Conservation (phyloP, 2,797 vertebrate species). For the Chlorospingus semifuscus region DNA sequence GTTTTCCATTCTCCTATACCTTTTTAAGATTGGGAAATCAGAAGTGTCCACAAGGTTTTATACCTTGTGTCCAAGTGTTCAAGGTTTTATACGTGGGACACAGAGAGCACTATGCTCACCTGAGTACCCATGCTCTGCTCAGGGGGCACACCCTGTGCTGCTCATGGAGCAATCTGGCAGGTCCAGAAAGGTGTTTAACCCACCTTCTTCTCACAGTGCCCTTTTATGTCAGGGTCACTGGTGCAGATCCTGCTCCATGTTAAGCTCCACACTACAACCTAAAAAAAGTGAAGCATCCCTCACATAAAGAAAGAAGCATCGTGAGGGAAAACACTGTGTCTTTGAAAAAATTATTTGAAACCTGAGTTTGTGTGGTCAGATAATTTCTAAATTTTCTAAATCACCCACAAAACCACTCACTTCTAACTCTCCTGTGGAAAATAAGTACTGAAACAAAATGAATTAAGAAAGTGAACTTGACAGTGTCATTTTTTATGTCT, state of each 20-base stretch:
- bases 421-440: neutral
- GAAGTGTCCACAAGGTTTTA: too few relatives aligned
- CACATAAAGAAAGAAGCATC: neutral
- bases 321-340: neutral
- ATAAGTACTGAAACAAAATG: neutral
- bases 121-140: neutral
- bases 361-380: neutral
- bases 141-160: neutral
- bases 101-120: neutral
- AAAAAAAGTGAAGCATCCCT: neutral
- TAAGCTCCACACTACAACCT: neutral
- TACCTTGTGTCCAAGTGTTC: too few relatives aligned
- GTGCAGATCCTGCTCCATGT: neutral
- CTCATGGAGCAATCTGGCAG: neutral
- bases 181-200: neutral
- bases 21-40: neutral
- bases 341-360: slow-evolving; percentile 4
- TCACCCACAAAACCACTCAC: neutral
- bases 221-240: neutral
- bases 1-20: neutral
- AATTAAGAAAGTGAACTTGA: neutral
- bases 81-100: neutral
- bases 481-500: neutral
- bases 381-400: neutral
- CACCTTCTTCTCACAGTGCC: neutral